Evolutionary conservation across 2,113 vertebrate species (phyloP).

Genomic region (Grammatotria lemairii): DNA sequence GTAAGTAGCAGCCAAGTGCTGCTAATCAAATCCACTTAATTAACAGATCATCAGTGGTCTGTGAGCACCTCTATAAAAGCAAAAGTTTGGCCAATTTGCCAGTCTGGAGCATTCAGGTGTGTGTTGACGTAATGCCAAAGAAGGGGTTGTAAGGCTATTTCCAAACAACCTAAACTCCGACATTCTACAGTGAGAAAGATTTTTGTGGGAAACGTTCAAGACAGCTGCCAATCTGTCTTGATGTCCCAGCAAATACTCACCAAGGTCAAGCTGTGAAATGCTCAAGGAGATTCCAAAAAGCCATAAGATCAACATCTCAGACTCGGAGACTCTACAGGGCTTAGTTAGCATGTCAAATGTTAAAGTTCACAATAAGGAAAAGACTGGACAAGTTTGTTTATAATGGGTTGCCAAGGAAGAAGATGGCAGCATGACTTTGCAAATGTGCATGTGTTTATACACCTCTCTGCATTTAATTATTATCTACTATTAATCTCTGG

Average conservation of each 20-base stretch:
- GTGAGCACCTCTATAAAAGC: background rate
- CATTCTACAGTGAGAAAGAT: background rate
- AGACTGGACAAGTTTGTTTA: background rate
- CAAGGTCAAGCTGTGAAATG: background rate
- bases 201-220: background rate
- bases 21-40: background rate
- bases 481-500: background rate
- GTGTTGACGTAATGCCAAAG: background rate
- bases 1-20: background rate
- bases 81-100: background rate
- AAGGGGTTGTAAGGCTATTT: background rate
- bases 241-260: background rate
- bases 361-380: background rate
- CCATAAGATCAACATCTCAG: background rate
- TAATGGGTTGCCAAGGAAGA: background rate
- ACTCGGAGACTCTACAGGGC: background rate
- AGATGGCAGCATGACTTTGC: background rate
- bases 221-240: background rate
- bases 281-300: background rate
- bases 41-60: background rate
- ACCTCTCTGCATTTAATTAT: background rate
- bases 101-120: background rate
- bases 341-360: background rate
- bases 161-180: background rate
- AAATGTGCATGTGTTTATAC: background rate